Percentiles rank a stretch among this genome's conserved stretches.
Conservation (phyloP, 2,888 invertebrate genomes). For the Phragmatobia fuliginosa region DNA sequence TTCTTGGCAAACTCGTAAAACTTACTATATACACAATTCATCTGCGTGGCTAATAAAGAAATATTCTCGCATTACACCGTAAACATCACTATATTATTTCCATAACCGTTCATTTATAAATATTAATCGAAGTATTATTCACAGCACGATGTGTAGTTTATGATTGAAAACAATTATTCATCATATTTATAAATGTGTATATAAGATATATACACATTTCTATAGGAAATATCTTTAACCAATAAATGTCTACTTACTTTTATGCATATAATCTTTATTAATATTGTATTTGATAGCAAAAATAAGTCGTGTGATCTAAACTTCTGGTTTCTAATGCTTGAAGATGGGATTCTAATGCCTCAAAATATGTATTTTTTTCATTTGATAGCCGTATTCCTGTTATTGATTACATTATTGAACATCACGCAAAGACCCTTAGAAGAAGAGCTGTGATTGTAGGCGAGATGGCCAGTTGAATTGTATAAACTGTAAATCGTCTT, state of each 20-base stretch:
- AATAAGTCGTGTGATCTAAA: neutral
- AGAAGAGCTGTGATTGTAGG: neutral
- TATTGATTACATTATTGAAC: neutral
- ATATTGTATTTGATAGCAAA: neutral
- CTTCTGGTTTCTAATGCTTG: no score
- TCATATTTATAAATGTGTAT: neutral
- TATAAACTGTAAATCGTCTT: neutral
- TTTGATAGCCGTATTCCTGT: no score
- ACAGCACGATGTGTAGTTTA: neutral
- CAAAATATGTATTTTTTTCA: no score
- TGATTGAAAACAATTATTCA: neutral
- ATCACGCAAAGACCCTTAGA: neutral
- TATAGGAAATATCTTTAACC: no score
- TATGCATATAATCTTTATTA: neutral
- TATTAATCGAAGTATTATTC: neutral
- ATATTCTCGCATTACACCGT: neutral
- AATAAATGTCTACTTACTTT: neutral
- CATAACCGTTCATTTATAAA: neutral
- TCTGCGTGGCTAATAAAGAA: neutral
- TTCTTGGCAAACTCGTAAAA: neutral
- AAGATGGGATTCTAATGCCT: no score
- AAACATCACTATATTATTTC: neutral
- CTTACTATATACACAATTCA: neutral
- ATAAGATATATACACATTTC: no score
- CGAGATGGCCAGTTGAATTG: neutral